Evolutionary conservation across 1,140 invertebrate species (phyloP), one percentile per base, ranked within the genome.

Genomic region (Harlomillsia oculata): DNA sequence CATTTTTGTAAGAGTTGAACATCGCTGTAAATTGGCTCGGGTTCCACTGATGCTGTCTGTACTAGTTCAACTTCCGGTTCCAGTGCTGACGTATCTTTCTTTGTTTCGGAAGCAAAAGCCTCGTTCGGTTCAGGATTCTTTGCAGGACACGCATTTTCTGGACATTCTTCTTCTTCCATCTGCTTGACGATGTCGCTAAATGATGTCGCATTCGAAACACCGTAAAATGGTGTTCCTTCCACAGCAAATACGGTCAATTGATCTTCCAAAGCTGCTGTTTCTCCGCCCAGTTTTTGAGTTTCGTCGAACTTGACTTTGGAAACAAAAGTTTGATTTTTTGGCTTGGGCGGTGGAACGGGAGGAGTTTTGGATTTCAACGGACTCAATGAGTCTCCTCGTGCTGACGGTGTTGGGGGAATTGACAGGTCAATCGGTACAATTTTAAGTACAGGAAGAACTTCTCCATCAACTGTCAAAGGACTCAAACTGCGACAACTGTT

Each of bases 211-310:
- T 40, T 65, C 11, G 60, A 63, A 5, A 60, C 50, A n/a, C 53
- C 46, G 28, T 53, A 56, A 50, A 62, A 65, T 16, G 64, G 64
- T 6, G 64, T 65, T 18, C 60, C 64, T 56, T 65, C 64, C 54
- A 65, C 51, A n/a, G 51, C 60, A 55, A 60, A 65, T 4, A 65
- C 54, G 36, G 56, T 60, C 5, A 60, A 23, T 48, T 60, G 53
- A 39, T 60, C 61, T 32, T 28, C 30, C 5, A n/a, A n/a, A n/a
- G n/a, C n/a, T n/a, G n/a, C n/a, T n/a, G n/a, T n/a, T n/a, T n/a
- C n/a, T n/a, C n/a, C n/a, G n/a, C n/a, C n/a, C n/a, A n/a, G n/a
- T n/a, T n/a, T 32, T 20, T 32, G 23, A 20, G 45, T 8, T 48
- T 48, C 16, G 2, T 45, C 11, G 43, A 29, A 28, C 30, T 48